A percentile compares a stretch with the other conserved stretches of the same genome.
Evolutionary conservation across 2,113 vertebrate species (phyloP).

Genomic region (Lamprologus callipterus): DNA sequence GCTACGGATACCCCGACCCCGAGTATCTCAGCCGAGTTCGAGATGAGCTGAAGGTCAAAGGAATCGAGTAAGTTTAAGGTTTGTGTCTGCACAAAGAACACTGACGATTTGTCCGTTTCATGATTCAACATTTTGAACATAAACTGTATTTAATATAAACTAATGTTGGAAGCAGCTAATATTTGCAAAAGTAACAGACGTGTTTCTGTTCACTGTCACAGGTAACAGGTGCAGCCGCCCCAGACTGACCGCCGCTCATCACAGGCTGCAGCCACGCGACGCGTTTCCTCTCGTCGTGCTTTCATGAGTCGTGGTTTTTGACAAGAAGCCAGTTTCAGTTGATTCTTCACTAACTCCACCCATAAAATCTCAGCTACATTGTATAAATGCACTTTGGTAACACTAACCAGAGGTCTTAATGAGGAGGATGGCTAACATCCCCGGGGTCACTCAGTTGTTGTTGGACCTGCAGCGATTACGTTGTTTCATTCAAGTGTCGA

Average conservation of each 20-base stretch:
- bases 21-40: constrained; percentile 63
- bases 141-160: not conserved
- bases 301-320: not conserved
- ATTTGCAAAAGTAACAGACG: not conserved
- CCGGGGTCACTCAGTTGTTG: not conserved
- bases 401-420: not conserved
- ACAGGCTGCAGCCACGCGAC: not conserved
- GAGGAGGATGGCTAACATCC: not conserved
- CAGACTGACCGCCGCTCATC: not conserved
- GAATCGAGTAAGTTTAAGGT: constrained; percentile 48
- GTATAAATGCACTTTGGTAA: not conserved
- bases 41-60: constrained; percentile 71
- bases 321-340: not conserved
- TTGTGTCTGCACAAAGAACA: not conserved
- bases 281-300: accelerated
- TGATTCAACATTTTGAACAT: not conserved
- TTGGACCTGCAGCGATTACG: not conserved
- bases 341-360: not conserved
- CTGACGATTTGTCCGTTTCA: not conserved
- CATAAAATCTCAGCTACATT: not conserved
- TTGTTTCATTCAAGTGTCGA: not conserved
- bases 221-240: not conserved
- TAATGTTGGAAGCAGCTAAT: not conserved
- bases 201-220: not conserved
- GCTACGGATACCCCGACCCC: constrained; percentile 74